Base-by-base conservation (phyloP, 2,113 vertebrate genomes). In the Nerophis lumbriciformis region DNA sequence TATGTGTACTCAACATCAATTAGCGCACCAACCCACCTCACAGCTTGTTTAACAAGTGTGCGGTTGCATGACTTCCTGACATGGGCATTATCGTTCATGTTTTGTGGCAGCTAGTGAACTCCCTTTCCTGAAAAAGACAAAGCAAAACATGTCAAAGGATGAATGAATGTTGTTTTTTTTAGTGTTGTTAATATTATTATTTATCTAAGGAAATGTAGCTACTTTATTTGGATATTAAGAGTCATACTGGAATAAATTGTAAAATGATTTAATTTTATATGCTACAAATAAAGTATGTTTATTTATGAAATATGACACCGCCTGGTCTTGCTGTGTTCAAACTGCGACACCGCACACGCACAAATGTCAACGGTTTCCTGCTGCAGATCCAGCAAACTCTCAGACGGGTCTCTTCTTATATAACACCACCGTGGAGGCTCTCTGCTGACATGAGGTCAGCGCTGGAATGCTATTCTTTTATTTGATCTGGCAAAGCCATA, bases 191-290 rank as follows among this genome's bases (percentile, higher is more conserved):
- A 82, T 88, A 88, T 80, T 88, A 92, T 95, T 98, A 98, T 98
- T 99, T 99, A 99, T 99, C 95, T 63, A 92, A 68, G 63, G 77
- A 83, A 93, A 88, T 93, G 93, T 98, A 96, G 94, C 91, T 93
- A 92, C 90, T 90, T 89, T 92, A 91, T 93, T 85, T 90, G 90
- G 82, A 90, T 87, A 84, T 89, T 89, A 92, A 92, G 92, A 92
- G 90, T 96, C 92, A 97, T 98, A 97, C 94, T 98, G 95, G 95
- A 98, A 96, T 98, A 95, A 95, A 94, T 93, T 96, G 95, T 98
- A 96, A 95, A 96, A 94, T 93, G 94, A 93, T 99, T 93, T 97
- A 96, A 98, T 98, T 98, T 99, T 97, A 96, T 99, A 96, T 96
- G 94, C 93, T 92, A 88, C 90, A 93, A 94, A 93, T 93, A 94